These are phyloP conservation scores for Oreohelix idahoensis DNA, from an alignment of 1,140 invertebrate species.

Conservation along the genomic window DNA sequence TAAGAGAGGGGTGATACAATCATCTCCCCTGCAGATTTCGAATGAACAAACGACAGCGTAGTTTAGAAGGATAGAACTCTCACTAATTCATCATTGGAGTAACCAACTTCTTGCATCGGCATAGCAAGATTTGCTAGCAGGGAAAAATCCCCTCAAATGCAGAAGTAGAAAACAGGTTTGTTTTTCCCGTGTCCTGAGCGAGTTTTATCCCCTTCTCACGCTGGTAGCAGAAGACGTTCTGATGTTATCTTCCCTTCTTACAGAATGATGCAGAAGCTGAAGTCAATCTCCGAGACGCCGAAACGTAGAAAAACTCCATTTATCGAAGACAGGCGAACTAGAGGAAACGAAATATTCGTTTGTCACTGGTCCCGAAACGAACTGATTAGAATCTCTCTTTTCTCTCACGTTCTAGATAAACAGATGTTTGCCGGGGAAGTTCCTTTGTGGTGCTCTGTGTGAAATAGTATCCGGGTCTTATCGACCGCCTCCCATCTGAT, in stretches of 20 bases:
- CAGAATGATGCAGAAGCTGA: neutral
- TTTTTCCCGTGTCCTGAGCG: neutral
- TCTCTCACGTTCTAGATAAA: neutral
- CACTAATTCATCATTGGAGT: neutral
- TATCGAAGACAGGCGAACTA: neutral
- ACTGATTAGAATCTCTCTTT: neutral
- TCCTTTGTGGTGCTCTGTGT: neutral
- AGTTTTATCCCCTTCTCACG: neutral
- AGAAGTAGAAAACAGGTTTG: neutral
- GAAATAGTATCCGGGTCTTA: neutral
- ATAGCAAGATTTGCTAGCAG: neutral
- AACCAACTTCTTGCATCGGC: neutral
- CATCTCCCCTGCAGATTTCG: no score
- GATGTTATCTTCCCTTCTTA: conserved; percentile 3
- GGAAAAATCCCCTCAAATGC: neutral
- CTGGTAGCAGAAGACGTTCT: neutral
- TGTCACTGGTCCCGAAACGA: neutral
- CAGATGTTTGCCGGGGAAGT: neutral
- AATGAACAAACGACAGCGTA: no score
- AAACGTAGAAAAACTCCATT: neutral
- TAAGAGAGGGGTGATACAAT: no score
- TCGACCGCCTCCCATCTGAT: neutral
- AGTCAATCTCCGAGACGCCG: neutral
- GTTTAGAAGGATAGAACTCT: neutral
- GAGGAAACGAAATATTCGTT: neutral